Evolutionary conservation across 2,888 invertebrate species (phyloP), one percentile per base, ranked within the genome.

Genomic region (Eristalis tenax): DNA sequence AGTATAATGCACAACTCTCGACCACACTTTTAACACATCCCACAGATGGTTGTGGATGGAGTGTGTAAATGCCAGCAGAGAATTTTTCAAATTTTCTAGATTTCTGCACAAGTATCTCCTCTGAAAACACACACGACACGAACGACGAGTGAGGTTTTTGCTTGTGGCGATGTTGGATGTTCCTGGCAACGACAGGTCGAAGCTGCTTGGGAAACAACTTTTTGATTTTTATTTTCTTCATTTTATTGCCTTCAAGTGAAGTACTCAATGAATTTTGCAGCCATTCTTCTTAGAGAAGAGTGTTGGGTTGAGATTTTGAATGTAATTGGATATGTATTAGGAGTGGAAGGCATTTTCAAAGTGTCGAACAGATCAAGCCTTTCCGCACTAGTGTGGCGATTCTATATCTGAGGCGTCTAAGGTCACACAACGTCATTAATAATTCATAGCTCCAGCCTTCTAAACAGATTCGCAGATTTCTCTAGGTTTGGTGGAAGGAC

Each of bases 11-110:
- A 74, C 78, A 78, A 78, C 69, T 69, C 59, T 77, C 68, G 43
- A 83, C 79, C 79, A 28, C 78, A 83, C 68, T 64, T 68, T 78
- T 73, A 50, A 69, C 83, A 83, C 81, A 82, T 65, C 65, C 40
- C 26, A 11, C 11, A 28, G 28, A 59, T 38, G 40, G 63, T 77
- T 28, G 15, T 8, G 50, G 50, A 50, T 50, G 8, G 38, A 38
- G 57, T 57, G 40, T 69, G 50, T 38, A 65, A 28, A n/a, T 56
- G 65, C 26, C 22, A 40, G 8, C 56, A 70, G 69, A 70, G 22
- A 50, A 43, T 28, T 61, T 61, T 35, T 22, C 73, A 74, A 63
- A 50, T 50, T 50, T 56, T 40, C 59, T 59, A 32, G 59, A 43
- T 70, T 71, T 61, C 50, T 18, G 6, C 18, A 18, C 50, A 50